Conservation (phyloP, 2,888 invertebrate species). For the Heteromyza rotundicornis region DNA sequence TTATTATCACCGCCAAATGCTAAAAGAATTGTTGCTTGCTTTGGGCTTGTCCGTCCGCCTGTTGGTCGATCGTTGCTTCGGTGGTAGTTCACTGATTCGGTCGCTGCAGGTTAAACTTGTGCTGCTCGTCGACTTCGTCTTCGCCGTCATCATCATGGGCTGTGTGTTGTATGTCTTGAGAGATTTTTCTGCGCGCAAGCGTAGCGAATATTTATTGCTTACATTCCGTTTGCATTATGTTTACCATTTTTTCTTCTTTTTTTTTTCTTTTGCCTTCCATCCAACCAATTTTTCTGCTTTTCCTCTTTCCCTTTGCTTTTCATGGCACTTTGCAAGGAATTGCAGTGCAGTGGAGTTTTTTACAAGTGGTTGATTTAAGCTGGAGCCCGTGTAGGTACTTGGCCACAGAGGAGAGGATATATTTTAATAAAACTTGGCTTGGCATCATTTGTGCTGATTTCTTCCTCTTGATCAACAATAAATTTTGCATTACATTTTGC, state of each 20-base stretch:
- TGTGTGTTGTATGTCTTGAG: slow-evolving; percentile 2
- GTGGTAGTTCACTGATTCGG: background rate
- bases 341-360: background rate
- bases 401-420: background rate
- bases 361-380: background rate
- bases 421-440: background rate
- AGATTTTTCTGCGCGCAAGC: slow-evolving; percentile 32
- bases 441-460: slow-evolving; percentile 12
- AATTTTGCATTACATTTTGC: slow-evolving; percentile 26
- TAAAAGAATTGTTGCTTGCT: background rate
- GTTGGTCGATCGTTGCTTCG: no score
- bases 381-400: slow-evolving; percentile 2
- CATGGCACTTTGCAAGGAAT: no score
- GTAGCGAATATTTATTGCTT: slow-evolving; percentile 53
- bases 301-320: no score
- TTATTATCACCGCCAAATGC: slow-evolving; percentile 6
- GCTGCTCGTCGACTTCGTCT: background rate
- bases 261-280: slow-evolving; percentile 16
- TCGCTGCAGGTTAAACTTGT: background rate
- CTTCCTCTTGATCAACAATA: slow-evolving; percentile 25
- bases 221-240: slow-evolving; percentile 51
- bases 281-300: no score
- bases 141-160: background rate
- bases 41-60: no score
- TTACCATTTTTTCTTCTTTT: slow-evolving; percentile 31